Base-by-base conservation (phyloP, 64 coral and sea anemone genomes). In the Hydrozoanthus tunicans region DNA sequence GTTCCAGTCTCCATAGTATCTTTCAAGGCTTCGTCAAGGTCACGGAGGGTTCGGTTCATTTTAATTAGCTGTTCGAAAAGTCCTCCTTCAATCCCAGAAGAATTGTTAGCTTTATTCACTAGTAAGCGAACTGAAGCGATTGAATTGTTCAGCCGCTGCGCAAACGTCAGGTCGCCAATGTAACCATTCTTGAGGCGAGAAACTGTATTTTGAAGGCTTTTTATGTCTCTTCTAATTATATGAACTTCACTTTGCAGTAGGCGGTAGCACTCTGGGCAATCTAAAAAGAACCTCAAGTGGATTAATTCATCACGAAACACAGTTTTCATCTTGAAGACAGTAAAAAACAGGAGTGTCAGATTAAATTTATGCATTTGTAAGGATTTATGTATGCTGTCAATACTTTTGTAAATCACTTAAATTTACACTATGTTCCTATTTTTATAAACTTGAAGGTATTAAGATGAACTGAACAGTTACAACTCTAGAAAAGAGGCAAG, bases 221-320 rank as follows among this genome's bases (percentile, higher is more conserved):
- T 12, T 8, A 89, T 91, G 43, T 74, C 78, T 5, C 26, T 74
- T 85, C 94, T 74, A 52, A 99, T 76, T 59, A 77, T 74, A 4
- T 90, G 56, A 56, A 99, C 94, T 8, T 93, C 82, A 32, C 71
- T 72, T 57, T 92, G 92, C 10, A 99, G 64, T 51, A 95, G 89
- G 6, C 97, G 91, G 73, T 95, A 99, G 55, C 97, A 99, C 67
- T 94, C 92, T 6, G 97, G 94, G 76, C 97, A 99, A 51, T 99
- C 97, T 99, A 69, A 51, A 15, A 60, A 63, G 6, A 77, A 60
- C 9, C 89, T 67, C 26, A 85, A 76, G 27, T 51, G 60, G 26
- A 32, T 51, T 24, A 64, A 5, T 53, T 76, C 52, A 7, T 71
- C n/a, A 43, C 32, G 32, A 43, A 43, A 43, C 2, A 43, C 32